Evolutionary conservation across 2,113 vertebrate species (phyloP).

Genomic region (Shinisaurus crocodilurus): DNA sequence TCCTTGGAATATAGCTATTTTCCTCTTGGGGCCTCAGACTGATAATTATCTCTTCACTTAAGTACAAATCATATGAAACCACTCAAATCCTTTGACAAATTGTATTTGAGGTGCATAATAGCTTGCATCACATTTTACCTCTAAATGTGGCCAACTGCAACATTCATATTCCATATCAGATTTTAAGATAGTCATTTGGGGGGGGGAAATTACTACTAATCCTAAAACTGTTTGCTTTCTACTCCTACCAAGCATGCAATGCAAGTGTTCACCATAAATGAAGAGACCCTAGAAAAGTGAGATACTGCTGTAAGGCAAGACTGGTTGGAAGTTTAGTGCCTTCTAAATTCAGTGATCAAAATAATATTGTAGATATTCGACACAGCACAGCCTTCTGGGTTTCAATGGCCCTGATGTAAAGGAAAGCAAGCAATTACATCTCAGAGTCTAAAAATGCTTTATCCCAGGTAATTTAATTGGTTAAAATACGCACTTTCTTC

Average conservation of each 20-base stretch:
- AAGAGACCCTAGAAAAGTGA: background rate
- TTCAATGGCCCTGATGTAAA: background rate
- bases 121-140: background rate
- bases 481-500: slow-evolving; percentile 20
- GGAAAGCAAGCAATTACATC: slow-evolving; percentile 13
- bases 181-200: background rate
- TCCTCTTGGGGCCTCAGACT: background rate
- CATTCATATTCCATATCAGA: background rate
- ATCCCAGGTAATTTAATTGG: slow-evolving; percentile 7
- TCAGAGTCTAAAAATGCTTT: slow-evolving; percentile 33
- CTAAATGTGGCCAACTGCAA: background rate
- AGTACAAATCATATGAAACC: background rate
- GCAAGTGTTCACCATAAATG: background rate
- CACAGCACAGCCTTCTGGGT: background rate
- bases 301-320: background rate
- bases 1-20: background rate
- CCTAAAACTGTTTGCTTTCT: background rate
- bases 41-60: background rate
- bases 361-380: background rate
- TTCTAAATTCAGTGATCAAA: background rate
- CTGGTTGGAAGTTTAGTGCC: background rate
- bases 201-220: background rate
- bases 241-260: background rate
- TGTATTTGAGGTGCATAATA: background rate
- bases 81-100: background rate